A percentile compares a stretch with the other conserved stretches of the same genome.
Evolutionary conservation across 2,113 vertebrate genomes (phyloP).

Genomic region (Tragelaphus imberbis): DNA sequence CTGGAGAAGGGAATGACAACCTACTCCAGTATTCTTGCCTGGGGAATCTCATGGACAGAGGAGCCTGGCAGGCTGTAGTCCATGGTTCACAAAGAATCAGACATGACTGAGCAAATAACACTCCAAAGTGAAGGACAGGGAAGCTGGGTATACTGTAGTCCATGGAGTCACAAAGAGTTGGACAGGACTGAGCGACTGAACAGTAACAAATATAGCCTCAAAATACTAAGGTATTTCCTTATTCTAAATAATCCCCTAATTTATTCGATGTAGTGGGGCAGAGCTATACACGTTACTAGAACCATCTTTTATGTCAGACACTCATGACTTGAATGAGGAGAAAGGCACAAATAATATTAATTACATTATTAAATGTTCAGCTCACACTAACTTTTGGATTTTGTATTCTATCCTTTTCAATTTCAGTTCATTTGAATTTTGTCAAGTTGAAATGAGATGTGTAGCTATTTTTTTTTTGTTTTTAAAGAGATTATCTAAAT

Average conservation of each 20-base stretch:
- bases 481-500: background rate
- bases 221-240: background rate
- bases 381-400: background rate
- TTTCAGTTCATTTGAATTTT: background rate
- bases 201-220: background rate
- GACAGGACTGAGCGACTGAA: background rate
- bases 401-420: background rate
- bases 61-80: background rate
- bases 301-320: background rate
- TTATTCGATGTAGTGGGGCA: background rate
- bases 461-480: background rate
- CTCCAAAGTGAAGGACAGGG: background rate
- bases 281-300: background rate
- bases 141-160: background rate
- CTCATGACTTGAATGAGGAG: background rate
- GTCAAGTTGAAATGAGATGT: background rate
- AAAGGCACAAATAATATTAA: background rate
- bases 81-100: background rate
- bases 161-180: background rate
- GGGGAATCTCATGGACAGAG: background rate
- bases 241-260: background rate
- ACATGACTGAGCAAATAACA: background rate
- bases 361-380: background rate
- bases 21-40: background rate
- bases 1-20: background rate